Evolutionary conservation across 2,888 invertebrate genomes (phyloP).

Genomic region (Drosophila borborema): DNA sequence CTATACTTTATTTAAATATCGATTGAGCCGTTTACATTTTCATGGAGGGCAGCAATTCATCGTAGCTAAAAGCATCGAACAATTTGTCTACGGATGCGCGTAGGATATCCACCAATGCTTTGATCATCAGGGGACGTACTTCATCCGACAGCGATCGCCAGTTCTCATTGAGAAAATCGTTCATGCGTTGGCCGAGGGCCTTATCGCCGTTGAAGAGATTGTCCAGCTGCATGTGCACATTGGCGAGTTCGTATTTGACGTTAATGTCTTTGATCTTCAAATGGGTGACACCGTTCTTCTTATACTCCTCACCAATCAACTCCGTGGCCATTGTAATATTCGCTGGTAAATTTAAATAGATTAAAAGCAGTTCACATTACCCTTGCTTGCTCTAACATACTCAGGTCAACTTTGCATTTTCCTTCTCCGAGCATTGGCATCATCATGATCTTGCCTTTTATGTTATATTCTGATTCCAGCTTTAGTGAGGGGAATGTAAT

Average conservation of each 20-base stretch:
- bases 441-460: conserved; percentile 90
- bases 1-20: conserved; percentile 21
- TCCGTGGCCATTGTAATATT: conserved; percentile 88
- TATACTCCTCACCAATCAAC: conserved; percentile 87
- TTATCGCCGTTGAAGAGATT: conserved; percentile 91
- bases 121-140: conserved; percentile 89
- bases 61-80: conserved; percentile 87
- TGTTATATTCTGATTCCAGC: conserved; percentile 88
- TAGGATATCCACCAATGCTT: conserved; percentile 87
- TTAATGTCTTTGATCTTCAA: conserved; percentile 88
- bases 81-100: conserved; percentile 87
- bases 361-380: neutral
- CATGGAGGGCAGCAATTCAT: conserved; percentile 86
- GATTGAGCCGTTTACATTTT: conserved; percentile 8
- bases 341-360: conserved; percentile 85
- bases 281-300: conserved; percentile 85
- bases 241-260: conserved; percentile 89
- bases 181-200: conserved; percentile 90
- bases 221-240: conserved; percentile 88
- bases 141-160: conserved; percentile 90
- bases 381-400: conserved; percentile 85
- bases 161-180: conserved; percentile 91
- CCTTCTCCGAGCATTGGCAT: conserved; percentile 91
- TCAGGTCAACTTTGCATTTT: conserved; percentile 88
- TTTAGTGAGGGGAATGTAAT: conserved; percentile 88